Evolutionary conservation across 2,113 vertebrate genomes (phyloP), one percentile per base, ranked within the genome.

Genomic region (Myxocyprinus asiaticus): DNA sequence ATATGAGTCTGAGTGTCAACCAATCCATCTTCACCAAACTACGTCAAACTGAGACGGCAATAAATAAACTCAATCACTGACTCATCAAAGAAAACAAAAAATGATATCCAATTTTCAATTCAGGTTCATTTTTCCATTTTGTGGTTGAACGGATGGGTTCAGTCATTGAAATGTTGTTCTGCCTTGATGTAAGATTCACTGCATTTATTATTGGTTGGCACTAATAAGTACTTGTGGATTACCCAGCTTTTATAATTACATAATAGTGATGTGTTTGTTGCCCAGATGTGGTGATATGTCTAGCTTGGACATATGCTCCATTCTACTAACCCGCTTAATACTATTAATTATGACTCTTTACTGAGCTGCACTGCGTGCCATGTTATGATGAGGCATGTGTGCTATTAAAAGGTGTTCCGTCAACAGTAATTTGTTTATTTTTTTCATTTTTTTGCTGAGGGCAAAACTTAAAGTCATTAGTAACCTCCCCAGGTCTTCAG

Each of bases 401-500:
- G 67, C 68, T 69, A 77, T 85, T 82, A 73, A 10, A 81, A 77
- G 67, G 55, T 73, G 66, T 81, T 87, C 80, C 82, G 71, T 81
- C 85, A 82, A 88, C 81, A 72, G 81, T 88, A 81, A 79, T 71
- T 67, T 88, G 89, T 90, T 89, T 84, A 76, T 89, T 90, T 6
- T 77, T 73, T 88, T 88, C 80, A 80, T 88, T 89, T 90, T 89
- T 86, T 88, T 84, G 86, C 85, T 87, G 84, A 83, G 83, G 84
- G 83, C 76, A 72, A 70, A 84, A 87, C 66, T 56, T 87, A 84
- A 90, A 88, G 80, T 84, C 82, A 89, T 89, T 88, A 89, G 80
- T 75, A 72, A 70, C 68, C 71, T 87, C 22, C 22, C 22, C 55
- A 68, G 79, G 80, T 50, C 67, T 68, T 75, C 81, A 47, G 67